These are phyloP conservation scores for Thymelicus lineola DNA, from an alignment of 2,888 invertebrate species.

Conservation along the genomic window DNA sequence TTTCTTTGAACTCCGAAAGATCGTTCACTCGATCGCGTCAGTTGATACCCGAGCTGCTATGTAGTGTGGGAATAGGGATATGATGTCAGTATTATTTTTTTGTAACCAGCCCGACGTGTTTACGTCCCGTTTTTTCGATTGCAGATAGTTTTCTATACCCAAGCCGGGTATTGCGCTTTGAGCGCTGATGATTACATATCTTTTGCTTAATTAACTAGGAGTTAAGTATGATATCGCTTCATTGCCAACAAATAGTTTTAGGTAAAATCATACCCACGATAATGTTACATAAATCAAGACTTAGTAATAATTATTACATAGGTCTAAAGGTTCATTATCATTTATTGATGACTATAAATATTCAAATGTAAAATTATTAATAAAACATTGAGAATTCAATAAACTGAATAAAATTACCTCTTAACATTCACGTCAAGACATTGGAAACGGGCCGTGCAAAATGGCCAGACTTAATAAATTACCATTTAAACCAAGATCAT, in stretches of 20 bases:
- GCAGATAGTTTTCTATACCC: slow-evolving; percentile 31
- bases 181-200: slow-evolving; percentile 26
- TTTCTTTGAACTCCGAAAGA: slow-evolving; percentile 64
- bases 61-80: slow-evolving; percentile 71
- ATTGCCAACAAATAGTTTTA: slow-evolving; percentile 3
- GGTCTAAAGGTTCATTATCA: background rate
- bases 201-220: slow-evolving; percentile 32
- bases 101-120: slow-evolving; percentile 47
- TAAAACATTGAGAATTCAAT: background rate
- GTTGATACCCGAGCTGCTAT: slow-evolving; percentile 60
- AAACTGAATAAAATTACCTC: slow-evolving; percentile 8
- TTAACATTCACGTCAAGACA: slow-evolving; percentile 22
- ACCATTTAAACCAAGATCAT: slow-evolving; percentile 34
- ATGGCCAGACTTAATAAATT: slow-evolving; percentile 32
- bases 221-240: slow-evolving; percentile 19
- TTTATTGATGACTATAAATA: background rate
- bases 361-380: no score
- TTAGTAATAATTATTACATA: background rate
- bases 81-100: slow-evolving; percentile 64
- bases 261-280: background rate
- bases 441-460: slow-evolving; percentile 27
- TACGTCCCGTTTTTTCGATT: slow-evolving; percentile 59
- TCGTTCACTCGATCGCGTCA: slow-evolving; percentile 66
- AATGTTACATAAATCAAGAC: background rate
- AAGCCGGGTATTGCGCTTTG: slow-evolving; percentile 15